Evolutionary conservation across 2,888 invertebrate species (phyloP).

Genomic region (Loripinus fragilis): DNA sequence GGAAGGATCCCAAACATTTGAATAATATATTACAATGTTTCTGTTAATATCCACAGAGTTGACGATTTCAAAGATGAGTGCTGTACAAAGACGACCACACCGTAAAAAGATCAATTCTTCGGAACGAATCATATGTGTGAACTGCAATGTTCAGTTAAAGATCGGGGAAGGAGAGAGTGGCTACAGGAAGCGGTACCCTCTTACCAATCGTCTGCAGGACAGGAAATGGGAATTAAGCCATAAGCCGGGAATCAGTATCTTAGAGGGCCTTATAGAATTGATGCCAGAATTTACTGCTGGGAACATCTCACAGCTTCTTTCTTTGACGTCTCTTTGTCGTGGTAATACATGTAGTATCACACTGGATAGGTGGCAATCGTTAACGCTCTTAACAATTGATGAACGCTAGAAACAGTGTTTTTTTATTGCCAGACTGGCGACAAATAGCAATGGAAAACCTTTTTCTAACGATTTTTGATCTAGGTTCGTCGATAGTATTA

Average conservation of each 20-base stretch:
- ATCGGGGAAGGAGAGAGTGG: not conserved
- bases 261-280: not conserved
- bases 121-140: not conserved
- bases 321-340: not conserved
- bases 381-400: no score
- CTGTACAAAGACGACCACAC: not conserved
- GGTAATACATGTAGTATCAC: not conserved
- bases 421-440: no score
- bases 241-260: slow-evolving; percentile 2
- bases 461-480: no score
- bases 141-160: not conserved
- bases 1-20: no score
- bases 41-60: no score
- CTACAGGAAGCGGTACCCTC: not conserved
- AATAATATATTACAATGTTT: no score
- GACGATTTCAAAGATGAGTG: not conserved
- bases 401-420: no score
- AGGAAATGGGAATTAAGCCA: not conserved
- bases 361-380: no score
- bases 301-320: not conserved
- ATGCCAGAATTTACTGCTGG: not conserved
- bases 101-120: not conserved
- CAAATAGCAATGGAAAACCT: no score
- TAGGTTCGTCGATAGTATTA: no score
- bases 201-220: slow-evolving; percentile 9